Percentiles rank a stretch among this genome's conserved stretches.
These are phyloP conservation scores for Bombus sylvicola DNA, from an alignment of 1,140 invertebrate genomes.

Conservation along the genomic window DNA sequence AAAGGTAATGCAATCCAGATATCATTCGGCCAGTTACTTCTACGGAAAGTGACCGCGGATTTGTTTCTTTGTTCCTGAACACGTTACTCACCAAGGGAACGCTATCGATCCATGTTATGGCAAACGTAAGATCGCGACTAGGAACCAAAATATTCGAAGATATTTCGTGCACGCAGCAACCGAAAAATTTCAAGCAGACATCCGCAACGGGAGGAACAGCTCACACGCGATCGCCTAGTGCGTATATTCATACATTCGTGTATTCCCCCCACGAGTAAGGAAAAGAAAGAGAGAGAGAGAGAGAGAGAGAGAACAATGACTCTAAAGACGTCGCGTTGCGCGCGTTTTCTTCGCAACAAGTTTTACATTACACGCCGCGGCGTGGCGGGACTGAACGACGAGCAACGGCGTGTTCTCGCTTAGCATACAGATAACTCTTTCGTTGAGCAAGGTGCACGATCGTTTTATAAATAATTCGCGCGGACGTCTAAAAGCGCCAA, in stretches of 20 bases:
- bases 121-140: conserved; percentile 13
- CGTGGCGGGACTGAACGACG: not conserved
- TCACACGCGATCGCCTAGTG: not conserved
- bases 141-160: conserved; percentile 33
- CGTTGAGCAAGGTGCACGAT: conserved; percentile 12
- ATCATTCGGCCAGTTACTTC: conserved; percentile 11
- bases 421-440: conserved; percentile 24
- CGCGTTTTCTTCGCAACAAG: conserved; percentile 33
- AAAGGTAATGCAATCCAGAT: conserved; percentile 12
- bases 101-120: not conserved
- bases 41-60: not conserved
- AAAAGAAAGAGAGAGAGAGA: no score
- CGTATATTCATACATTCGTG: not conserved
- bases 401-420: conserved; percentile 7
- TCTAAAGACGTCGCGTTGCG: conserved; percentile 31
- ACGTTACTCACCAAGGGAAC: not conserved
- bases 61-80: conserved; percentile 5
- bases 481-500: conserved; percentile 30
- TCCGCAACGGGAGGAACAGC: not conserved
- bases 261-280: not conserved
- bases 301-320: conserved; percentile 41
- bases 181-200: conserved; percentile 18
- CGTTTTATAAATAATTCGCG: conserved; percentile 47
- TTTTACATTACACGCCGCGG: conserved; percentile 27
- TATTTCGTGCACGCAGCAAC: not conserved